These are phyloP conservation scores for Noctua janthina DNA, from an alignment of 2,888 invertebrate genomes.

Conservation along the genomic window DNA sequence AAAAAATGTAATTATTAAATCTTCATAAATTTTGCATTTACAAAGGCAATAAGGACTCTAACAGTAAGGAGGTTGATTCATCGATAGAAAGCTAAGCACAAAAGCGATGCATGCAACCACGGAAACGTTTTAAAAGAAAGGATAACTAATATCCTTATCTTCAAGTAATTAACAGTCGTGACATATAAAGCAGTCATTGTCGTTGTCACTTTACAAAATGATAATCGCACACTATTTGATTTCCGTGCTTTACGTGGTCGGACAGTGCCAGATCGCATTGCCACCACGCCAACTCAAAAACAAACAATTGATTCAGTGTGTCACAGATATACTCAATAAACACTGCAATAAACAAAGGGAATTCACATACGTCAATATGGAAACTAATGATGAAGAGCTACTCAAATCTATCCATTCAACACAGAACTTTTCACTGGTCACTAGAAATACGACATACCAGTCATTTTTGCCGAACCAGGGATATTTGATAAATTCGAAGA, in stretches of 20 bases:
- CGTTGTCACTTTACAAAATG: slow-evolving; percentile 40
- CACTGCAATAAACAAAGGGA: slow-evolving; percentile 48
- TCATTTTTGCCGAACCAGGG: slow-evolving; percentile 53
- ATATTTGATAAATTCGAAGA: slow-evolving; percentile 68
- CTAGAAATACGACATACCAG: slow-evolving; percentile 23
- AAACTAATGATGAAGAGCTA: slow-evolving; percentile 31
- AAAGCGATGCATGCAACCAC: slow-evolving; percentile 3
- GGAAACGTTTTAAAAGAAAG: slow-evolving; percentile 3
- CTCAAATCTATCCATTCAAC: slow-evolving; percentile 45
- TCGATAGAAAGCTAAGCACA: slow-evolving; percentile 1
- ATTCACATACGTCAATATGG: slow-evolving; percentile 55
- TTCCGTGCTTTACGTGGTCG: slow-evolving; percentile 28
- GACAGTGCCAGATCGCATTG: slow-evolving; percentile 31
- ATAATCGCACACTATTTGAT: slow-evolving; percentile 34
- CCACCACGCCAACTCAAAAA: slow-evolving; percentile 7
- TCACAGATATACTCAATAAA: slow-evolving; percentile 42
- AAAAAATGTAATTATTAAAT: not conserved
- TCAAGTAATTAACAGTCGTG: slow-evolving; percentile 19
- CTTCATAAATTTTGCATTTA: not conserved
- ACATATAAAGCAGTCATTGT: slow-evolving; percentile 22
- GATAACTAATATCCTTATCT: slow-evolving; percentile 22
- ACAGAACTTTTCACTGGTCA: slow-evolving; percentile 33
- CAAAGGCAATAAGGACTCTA: not conserved
- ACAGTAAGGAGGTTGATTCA: not conserved
- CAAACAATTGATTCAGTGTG: slow-evolving; percentile 37